A percentile compares a stretch with the other conserved stretches of the same genome.
These are phyloP conservation scores for Dryomyza anilis DNA, from an alignment of 2,888 invertebrate species.

Conservation along the genomic window DNA sequence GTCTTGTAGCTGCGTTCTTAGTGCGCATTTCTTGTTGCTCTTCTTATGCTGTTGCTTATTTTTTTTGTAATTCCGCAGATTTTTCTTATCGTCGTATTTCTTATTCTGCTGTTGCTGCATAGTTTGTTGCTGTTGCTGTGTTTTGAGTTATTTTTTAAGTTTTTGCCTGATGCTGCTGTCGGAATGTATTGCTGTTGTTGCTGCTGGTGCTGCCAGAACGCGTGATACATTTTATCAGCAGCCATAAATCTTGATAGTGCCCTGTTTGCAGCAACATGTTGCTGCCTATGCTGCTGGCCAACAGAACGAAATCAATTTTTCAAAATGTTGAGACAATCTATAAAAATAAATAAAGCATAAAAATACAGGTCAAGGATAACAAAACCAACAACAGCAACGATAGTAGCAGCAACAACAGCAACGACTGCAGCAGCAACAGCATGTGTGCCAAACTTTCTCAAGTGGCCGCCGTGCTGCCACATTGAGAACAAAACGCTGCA, in stretches of 20 bases:
- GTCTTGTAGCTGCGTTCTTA: constrained; percentile 12
- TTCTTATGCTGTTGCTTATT: no score
- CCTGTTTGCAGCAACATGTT: constrained; percentile 31
- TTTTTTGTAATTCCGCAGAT: constrained; percentile 36
- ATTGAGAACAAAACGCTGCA: constrained; percentile 3
- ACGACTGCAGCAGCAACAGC: no score
- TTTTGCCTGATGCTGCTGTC: not conserved
- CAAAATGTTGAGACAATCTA: not conserved
- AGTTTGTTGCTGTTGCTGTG: not conserved
- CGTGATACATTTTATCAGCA: constrained; percentile 52
- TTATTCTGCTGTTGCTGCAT: not conserved
- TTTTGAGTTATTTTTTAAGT: not conserved
- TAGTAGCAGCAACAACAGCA: no score
- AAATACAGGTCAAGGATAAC: constrained; percentile 48
- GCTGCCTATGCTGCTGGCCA: not conserved
- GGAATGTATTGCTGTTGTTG: not conserved
- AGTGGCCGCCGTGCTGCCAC: not conserved
- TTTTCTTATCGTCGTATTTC: no score
- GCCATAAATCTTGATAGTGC: constrained; percentile 52
- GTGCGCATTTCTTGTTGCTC: constrained; percentile 34
- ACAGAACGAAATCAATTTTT: not conserved
- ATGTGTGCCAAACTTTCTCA: no score
- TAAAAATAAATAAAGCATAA: not conserved
- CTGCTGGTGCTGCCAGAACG: constrained; percentile 33
- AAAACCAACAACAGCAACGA: not conserved